phyloP scores from a whole-genome alignment of 2,888 invertebrate species.

The Siphlonurus alternatus region DNA sequence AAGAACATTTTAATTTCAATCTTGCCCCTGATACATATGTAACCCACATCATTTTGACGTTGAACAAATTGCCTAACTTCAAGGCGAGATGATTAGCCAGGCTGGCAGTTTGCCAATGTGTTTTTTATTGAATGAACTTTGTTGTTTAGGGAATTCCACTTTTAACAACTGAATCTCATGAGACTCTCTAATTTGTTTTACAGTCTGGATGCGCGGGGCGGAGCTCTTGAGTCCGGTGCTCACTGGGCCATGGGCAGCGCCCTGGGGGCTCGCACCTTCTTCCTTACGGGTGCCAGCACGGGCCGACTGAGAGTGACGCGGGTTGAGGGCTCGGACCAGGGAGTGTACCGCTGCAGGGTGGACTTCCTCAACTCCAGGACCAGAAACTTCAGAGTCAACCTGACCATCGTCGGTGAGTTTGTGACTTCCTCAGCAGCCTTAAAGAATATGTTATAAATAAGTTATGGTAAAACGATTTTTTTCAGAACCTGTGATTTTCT shows the following conservation, averaged over 20 bases:
- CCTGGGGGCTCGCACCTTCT: constrained; percentile 56
- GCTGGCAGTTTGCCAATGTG: too few species aligned
- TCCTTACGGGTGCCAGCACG: constrained; percentile 34
- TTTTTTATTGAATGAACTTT: too few species aligned
- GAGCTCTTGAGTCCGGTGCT: constrained; percentile 42
- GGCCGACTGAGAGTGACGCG: constrained; percentile 57
- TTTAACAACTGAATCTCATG: too few species aligned
- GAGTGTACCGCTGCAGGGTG: constrained; percentile 71
- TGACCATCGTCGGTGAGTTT: constrained; percentile 71
- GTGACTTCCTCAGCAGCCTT: constrained; percentile 1
- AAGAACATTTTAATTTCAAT: too few species aligned
- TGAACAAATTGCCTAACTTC: too few species aligned
- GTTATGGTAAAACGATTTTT: too few species aligned
- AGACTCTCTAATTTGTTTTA: too few species aligned
- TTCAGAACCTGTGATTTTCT: too few species aligned
- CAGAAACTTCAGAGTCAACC: constrained; percentile 66
- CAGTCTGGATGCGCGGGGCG: constrained; percentile 64
- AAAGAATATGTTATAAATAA: constrained; percentile 1
- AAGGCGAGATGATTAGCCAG: too few species aligned
- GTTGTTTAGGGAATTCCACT: too few species aligned
- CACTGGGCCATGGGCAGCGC: constrained; percentile 67
- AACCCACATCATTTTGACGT: too few species aligned
- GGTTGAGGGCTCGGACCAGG: constrained; percentile 57
- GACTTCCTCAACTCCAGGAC: constrained; percentile 83
- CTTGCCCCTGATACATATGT: too few species aligned